Conservation (phyloP, 2,113 vertebrate genomes). For the Tapirus terrestris region DNA sequence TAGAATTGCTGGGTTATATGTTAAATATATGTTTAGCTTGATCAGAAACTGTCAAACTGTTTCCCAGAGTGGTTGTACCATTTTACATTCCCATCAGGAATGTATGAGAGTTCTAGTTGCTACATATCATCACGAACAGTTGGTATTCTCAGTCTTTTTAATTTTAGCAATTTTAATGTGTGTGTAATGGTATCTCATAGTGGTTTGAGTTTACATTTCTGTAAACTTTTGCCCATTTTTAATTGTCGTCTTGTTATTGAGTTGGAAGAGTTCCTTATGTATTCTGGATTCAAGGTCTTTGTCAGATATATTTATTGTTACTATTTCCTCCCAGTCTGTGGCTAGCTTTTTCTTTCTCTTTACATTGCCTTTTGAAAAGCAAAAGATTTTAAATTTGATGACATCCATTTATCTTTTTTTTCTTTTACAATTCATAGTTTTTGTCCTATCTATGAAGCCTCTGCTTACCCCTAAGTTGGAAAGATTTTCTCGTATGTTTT, state of each 20-base stretch:
- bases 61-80: not conserved
- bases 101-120: not conserved
- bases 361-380: not conserved
- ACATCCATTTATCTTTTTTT: not conserved
- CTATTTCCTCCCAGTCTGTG: not conserved
- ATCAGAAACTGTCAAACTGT: not conserved
- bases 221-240: not conserved
- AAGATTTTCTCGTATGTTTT: not conserved
- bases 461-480: not conserved
- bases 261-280: not conserved
- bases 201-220: not conserved
- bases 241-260: not conserved
- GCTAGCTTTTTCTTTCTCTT: not conserved
- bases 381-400: conserved; percentile 17
- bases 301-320: not conserved
- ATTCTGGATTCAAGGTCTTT: not conserved
- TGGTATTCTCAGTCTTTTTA: not conserved
- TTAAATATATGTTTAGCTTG: not conserved
- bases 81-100: not conserved
- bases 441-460: not conserved
- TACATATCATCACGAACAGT: rapidly evolving
- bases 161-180: not conserved
- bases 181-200: not conserved
- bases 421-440: not conserved
- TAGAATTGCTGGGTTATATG: not conserved